Base-by-base conservation (phyloP, 2,888 invertebrate species). In the Lasioglossum lativentre region DNA sequence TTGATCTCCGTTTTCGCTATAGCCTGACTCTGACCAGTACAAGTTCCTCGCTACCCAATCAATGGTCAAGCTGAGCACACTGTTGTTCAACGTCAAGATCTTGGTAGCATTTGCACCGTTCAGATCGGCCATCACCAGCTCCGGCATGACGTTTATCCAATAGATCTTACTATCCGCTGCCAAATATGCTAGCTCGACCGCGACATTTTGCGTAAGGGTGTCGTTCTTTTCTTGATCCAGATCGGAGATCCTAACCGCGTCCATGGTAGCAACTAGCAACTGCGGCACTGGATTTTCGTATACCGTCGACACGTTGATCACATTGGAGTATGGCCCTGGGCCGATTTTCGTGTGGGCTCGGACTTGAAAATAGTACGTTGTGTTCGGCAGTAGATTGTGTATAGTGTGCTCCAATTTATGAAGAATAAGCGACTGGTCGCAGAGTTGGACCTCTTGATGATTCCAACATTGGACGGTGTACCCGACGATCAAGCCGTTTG, bases 41-140 rank as follows among this genome's bases (percentile, higher is more conserved):
- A 99, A 95, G 72, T 97, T 97, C 75, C 98, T 96, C 75, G 97
- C 97, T 70, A 99, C 96, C 99, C 99, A 99, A 95, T 99, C 99
- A 0, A 98, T 96, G 2, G 97, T 97, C 42, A 99, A 95, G 84
- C 97, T 97, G 16, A 96, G 94, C 0, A 96, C 96, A 47, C 96
- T 96, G n/a, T 96, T 96, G 52, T 96, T 96, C 82, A 97, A 94
- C 19, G 96, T 95, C 0, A 96, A 94, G 56, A 97, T 95, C 93
- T 96, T 96, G 0, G 95, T 95, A 4, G 95, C 95, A 89, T 95
- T 96, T 86, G 95, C 95, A 23, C 96, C 96, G 79, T 96, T 96
- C 42, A 96, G 95, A 88, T 96, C 95, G 1, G 97, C 96, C 40
- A 96, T 96, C 89, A 97, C 96, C 84, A 98, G 95, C 94, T 97